Base-by-base conservation (phyloP, 1,140 invertebrate genomes). In the Solenopsis invicta region DNA sequence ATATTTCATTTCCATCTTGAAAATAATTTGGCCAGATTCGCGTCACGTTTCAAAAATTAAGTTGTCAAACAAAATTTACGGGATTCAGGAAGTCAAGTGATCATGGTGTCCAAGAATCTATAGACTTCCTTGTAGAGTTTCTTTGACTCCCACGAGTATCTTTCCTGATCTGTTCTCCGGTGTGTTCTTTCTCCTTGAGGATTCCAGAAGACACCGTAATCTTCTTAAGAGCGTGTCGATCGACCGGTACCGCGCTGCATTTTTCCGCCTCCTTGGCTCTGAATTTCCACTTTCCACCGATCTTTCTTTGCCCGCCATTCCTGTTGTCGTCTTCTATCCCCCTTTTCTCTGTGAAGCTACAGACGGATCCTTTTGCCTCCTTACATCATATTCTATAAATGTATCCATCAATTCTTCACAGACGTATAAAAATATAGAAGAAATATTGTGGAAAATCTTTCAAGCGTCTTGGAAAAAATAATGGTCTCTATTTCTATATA, bases 181-280 rank as follows among this genome's bases (percentile, higher is more conserved):
- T 50, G 67, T 61, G 80, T 50, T 84, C 80, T 74, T 72, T 54
- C 56, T 84, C 29, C 80, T 29, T 12, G 62, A n/a, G 48, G 24
- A 56, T 50, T 45, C 52, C 66, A 21, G 48, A 64, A 66, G 74
- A 82, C 18, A 84, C 88, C 62, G 89, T 92, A 92, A 92, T 92
- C 91, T 92, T 90, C 90, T 90, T 91, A 91, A 90, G 88, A 90
- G 89, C 89, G 86, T 87, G 88, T 76, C 89, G 89, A 90, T 90
- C 88, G 89, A 91, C 86, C 91, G 78, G 74, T 64, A 80, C 82
- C 62, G 59, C 50, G 64, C 71, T 82, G 80, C 85, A 91, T 91
- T 91, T 92, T 92, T 91, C 91, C 90, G 86, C 74, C 82, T 91
- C 67, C 86, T 87, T 90, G 90, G 84, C 80, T 90, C 76, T 90